phyloP scores from a whole-genome alignment of 2,888 invertebrate genomes.

The Aphodius granarius region DNA sequence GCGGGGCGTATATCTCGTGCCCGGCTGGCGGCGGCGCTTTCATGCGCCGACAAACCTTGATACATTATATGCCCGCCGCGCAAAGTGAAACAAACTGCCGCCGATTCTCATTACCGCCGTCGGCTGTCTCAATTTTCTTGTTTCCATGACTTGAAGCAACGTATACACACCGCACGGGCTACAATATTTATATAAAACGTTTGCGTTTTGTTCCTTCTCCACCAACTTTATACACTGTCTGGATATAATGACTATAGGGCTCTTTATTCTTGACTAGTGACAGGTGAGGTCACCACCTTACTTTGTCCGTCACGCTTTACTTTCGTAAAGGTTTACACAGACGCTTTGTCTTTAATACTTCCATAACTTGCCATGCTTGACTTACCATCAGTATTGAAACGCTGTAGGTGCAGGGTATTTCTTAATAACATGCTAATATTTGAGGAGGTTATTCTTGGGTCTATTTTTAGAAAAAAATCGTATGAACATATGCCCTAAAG shows the following conservation, averaged over 20 bases:
- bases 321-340: neutral
- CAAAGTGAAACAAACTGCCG: constrained; percentile 10
- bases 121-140: constrained; percentile 5
- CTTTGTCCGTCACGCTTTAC: neutral
- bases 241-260: neutral
- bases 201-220: constrained; percentile 4
- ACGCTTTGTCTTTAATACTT: too few relatives aligned
- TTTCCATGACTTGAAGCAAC: neutral
- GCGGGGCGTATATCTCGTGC: neutral
- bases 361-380: too few relatives aligned
- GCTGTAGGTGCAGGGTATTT: too few relatives aligned
- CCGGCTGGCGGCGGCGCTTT: neutral
- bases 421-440: too few relatives aligned
- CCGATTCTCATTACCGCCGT: constrained; percentile 11
- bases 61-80: constrained; percentile 8
- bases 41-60: neutral
- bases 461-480: too few relatives aligned
- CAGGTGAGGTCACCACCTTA: neutral
- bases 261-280: neutral
- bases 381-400: too few relatives aligned
- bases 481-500: too few relatives aligned
- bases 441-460: too few relatives aligned
- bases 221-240: neutral
- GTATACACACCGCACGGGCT: neutral
- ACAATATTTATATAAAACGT: neutral